Percentiles rank a stretch among this genome's conserved stretches.
These are phyloP conservation scores for Nerophis lumbriciformis DNA, from an alignment of 2,113 vertebrate genomes.

Conservation along the genomic window DNA sequence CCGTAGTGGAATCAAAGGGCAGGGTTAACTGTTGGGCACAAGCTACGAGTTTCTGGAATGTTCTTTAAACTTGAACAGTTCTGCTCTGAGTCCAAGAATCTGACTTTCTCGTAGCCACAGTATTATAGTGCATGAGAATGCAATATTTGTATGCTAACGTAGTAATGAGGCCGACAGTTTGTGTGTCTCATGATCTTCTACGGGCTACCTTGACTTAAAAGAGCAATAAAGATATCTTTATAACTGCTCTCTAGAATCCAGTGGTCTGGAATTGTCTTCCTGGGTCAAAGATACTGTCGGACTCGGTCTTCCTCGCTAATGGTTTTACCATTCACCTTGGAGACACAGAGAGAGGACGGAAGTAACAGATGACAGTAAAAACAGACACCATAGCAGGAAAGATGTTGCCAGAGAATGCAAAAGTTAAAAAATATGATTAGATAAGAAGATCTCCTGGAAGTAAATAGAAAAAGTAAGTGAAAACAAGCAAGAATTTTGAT, in stretches of 20 bases:
- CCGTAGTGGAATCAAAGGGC: conserved; percentile 9
- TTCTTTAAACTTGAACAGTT: conserved; percentile 3
- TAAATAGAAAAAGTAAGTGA: not conserved
- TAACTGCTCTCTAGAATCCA: not conserved
- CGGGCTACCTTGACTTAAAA: conserved; percentile 18
- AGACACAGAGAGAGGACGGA: conserved; percentile 6
- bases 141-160: too few relatives aligned
- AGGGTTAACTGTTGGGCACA: conserved; percentile 6
- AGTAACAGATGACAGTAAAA: conserved; percentile 9
- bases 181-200: not conserved
- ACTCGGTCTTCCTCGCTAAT: conserved; percentile 25
- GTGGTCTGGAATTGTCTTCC: conserved; percentile 8
- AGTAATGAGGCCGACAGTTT: not conserved
- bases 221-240: conserved; percentile 31
- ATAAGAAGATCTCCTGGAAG: not conserved
- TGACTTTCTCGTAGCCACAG: conserved; percentile 12
- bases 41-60: too few relatives aligned
- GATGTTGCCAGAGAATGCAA: not conserved
- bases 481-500: not conserved
- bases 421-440: not conserved
- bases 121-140: too few relatives aligned
- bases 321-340: conserved; percentile 27
- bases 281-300: conserved; percentile 5
- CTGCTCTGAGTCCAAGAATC: not conserved
- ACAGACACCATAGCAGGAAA: not conserved